phyloP scores from a whole-genome alignment of 1,140 invertebrate genomes.

The Zaprionus ghesquierei region DNA sequence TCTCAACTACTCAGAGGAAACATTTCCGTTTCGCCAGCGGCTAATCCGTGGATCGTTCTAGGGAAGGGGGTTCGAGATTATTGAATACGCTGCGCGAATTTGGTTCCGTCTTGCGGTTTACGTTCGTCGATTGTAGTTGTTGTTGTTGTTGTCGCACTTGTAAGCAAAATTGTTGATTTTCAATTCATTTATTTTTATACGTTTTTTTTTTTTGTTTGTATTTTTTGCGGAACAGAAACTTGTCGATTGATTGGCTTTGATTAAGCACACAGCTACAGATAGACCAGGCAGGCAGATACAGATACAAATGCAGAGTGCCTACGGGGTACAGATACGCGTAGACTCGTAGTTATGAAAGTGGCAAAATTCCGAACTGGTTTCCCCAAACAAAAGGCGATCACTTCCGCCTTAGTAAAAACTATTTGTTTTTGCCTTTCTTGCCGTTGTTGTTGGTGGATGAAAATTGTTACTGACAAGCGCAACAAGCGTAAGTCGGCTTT shows the following conservation, averaged over 20 bases:
- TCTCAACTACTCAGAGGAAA: constrained; percentile 9
- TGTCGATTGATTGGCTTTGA: constrained; percentile 73
- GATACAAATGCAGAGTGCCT: neutral
- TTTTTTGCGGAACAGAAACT: constrained; percentile 70
- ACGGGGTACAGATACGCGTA: neutral
- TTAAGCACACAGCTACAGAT: constrained; percentile 50
- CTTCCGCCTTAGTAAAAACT: constrained; percentile 63
- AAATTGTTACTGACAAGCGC: constrained; percentile 32
- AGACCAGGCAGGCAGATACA: constrained; percentile 7
- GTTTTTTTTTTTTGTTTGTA: constrained; percentile 20
- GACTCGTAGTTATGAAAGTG: constrained; percentile 57
- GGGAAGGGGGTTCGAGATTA: constrained; percentile 17
- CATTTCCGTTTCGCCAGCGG: constrained; percentile 47
- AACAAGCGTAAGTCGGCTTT: constrained; percentile 7
- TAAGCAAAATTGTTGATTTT: constrained; percentile 65
- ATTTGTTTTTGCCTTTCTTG: constrained; percentile 28
- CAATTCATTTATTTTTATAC: constrained; percentile 40
- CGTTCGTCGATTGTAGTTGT: constrained; percentile 9
- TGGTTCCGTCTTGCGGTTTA: constrained; percentile 45
- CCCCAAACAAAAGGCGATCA: constrained; percentile 50
- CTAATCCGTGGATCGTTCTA: constrained; percentile 21
- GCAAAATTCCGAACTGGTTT: constrained; percentile 60
- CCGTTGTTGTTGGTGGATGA: neutral
- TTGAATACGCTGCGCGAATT: constrained; percentile 42
- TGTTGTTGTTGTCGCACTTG: constrained; percentile 55